Percentiles rank a stretch among this genome's conserved stretches.
These are phyloP conservation scores for Manduca sexta DNA, from an alignment of 1,140 invertebrate species.

Conservation along the genomic window DNA sequence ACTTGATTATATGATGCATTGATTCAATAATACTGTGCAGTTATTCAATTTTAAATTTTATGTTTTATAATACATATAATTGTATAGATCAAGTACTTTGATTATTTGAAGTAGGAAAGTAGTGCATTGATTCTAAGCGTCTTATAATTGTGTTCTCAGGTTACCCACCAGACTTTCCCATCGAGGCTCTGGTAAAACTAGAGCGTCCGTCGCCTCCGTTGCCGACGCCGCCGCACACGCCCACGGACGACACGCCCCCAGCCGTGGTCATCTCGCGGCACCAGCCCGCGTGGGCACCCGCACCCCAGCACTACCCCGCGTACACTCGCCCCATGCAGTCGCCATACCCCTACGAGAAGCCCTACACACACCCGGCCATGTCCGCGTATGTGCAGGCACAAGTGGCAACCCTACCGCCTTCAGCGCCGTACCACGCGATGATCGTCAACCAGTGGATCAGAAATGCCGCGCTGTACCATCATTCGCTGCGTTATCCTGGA, in stretches of 20 bases:
- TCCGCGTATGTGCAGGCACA: constrained; percentile 66
- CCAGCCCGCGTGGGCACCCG: constrained; percentile 48
- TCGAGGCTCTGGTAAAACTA: constrained; percentile 74
- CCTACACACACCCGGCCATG: constrained; percentile 46
- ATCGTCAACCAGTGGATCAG: constrained; percentile 83
- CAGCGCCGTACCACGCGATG: constrained; percentile 67
- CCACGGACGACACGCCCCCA: constrained; percentile 75
- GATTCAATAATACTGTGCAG: too few species aligned
- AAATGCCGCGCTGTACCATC: constrained; percentile 79
- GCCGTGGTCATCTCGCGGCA: constrained; percentile 51
- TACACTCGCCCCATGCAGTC: constrained; percentile 50
- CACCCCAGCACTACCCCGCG: constrained; percentile 34
- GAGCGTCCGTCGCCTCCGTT: constrained; percentile 78
- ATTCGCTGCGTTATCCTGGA: constrained; percentile 65
- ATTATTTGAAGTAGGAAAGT: neutral
- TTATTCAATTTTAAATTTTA: too few species aligned
- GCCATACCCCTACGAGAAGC: constrained; percentile 55
- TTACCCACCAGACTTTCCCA: constrained; percentile 70
- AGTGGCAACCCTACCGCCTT: constrained; percentile 53
- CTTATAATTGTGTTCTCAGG: constrained; percentile 40
- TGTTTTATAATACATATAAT: too few species aligned
- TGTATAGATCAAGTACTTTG: too few species aligned
- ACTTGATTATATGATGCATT: too few species aligned
- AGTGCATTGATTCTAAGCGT: constrained; percentile 1
- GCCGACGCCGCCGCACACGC: constrained; percentile 82